Evolutionary conservation across 2,797 vertebrate species (phyloP), one percentile per base, ranked within the genome.

Genomic region (Oreonectes daqikongensis): DNA sequence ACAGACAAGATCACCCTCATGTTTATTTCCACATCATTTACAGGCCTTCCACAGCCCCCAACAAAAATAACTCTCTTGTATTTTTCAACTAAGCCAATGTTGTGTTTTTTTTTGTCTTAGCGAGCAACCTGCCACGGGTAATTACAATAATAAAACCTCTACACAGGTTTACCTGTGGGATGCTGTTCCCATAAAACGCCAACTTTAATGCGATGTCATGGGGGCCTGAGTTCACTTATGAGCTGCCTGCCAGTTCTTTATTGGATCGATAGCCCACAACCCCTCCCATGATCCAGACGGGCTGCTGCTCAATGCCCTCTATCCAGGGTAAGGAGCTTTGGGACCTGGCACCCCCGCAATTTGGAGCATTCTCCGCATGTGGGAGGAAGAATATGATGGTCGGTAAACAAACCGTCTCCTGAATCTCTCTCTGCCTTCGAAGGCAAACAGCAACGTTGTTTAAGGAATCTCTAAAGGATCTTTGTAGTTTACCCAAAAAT

Each of bases 151-250:
- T 68, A 75, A 75, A 75, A 75, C 64, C 52, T 68, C 28, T 53
- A 48, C 26, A 4, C 52, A 26, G 20, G 35, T 76, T 52, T 52
- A 77, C 69, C 72, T 77, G 69, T 71, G 77, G 69, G 79, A 79
- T 69, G 77, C 69, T 73, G 64, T 68, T 68, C 73, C 48, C 77
- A 79, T 70, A 70, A 79, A 83, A 69, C 55, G 65, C 71, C 69
- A 66, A 71, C 73, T 72, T 77, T 77, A 81, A 76, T 77, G 69
- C 63, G 55, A 77, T 81, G 79, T 72, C 75, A 77, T 66, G 53
- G 66, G 74, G 64, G 35, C 48, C 52, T 26, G 75, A 53, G 66
- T 77, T 77, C 65, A 77, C 69, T 83, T 81, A 79, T 79, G 78
- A 77, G 77, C 73, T 81, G 69, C 50, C 69, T 50, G 79, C 60